Evolutionary conservation across 2,888 invertebrate species (phyloP).

Genomic region (Stenodema calcarata): DNA sequence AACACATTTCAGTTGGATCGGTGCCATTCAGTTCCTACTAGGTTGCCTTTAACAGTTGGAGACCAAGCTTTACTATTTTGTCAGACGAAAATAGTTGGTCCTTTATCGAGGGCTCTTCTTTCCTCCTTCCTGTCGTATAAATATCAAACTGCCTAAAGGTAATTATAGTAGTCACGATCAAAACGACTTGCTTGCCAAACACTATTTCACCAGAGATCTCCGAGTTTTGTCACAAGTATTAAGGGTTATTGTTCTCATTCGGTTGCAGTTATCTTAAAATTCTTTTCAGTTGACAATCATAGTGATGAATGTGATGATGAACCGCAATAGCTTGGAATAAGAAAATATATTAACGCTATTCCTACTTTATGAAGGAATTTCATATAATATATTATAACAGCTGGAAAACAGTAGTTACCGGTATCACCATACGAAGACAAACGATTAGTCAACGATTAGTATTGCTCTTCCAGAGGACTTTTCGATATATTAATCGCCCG

Average conservation of each 20-base stretch:
- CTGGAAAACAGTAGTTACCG: too few relatives aligned
- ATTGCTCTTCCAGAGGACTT: too few relatives aligned
- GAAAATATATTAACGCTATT: too few relatives aligned
- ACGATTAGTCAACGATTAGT: too few relatives aligned
- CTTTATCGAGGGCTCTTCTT: constrained; percentile 30
- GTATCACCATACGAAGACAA: too few relatives aligned
- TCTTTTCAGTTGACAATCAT: too few relatives aligned
- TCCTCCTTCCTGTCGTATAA: constrained; percentile 36
- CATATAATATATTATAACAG: too few relatives aligned
- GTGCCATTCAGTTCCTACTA: constrained; percentile 17
- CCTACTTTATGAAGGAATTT: too few relatives aligned
- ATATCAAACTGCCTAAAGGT: constrained; percentile 31
- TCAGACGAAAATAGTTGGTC: constrained; percentile 41
- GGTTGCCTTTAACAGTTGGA: constrained; percentile 30
- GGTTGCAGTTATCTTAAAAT: background rate
- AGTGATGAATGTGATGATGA: too few relatives aligned
- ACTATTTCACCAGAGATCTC: background rate
- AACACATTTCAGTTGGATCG: constrained; percentile 29
- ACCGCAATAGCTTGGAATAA: too few relatives aligned
- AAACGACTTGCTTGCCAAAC: constrained; percentile 10
- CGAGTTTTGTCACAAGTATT: background rate
- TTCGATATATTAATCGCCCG: too few relatives aligned
- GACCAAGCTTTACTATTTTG: constrained; percentile 32
- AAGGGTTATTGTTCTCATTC: background rate
- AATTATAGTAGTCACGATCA: constrained; percentile 23